Evolutionary conservation across 1,140 invertebrate species (phyloP).

Genomic region (Heliconius nattereri): DNA sequence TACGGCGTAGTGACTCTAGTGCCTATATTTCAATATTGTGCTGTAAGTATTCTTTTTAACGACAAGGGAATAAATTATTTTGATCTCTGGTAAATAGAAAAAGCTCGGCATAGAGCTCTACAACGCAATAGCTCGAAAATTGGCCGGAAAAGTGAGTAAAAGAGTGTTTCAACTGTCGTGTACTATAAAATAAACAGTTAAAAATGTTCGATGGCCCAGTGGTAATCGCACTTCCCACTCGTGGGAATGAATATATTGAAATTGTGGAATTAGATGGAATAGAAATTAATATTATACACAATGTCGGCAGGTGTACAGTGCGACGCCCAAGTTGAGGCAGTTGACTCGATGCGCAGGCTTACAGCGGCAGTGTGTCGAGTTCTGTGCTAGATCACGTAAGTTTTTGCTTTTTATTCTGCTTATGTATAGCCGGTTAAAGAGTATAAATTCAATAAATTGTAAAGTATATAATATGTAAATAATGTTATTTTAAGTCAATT

Average conservation of each 20-base stretch:
- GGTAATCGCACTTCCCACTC: too few species aligned
- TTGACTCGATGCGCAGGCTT: slow-evolving; percentile 85
- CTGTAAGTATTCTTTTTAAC: slow-evolving; percentile 74
- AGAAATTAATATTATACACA: not conserved
- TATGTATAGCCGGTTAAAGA: not conserved
- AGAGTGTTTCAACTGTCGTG: too few species aligned
- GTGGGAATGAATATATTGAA: too few species aligned
- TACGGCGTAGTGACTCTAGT: slow-evolving; percentile 88
- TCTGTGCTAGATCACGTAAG: slow-evolving; percentile 84
- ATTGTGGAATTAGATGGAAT: not conserved
- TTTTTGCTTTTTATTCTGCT: slow-evolving; percentile 9
- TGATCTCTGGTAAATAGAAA: too few species aligned
- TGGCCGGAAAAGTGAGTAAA: too few species aligned
- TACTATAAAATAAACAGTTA: too few species aligned
- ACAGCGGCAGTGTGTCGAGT: slow-evolving; percentile 87
- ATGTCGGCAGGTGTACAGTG: slow-evolving; percentile 85
- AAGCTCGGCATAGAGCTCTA: too few species aligned
- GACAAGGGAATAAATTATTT: too few species aligned
- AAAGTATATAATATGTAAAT: too few species aligned
- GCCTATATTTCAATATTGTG: slow-evolving; percentile 95
- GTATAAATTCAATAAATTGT: too few species aligned
- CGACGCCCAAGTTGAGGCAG: slow-evolving; percentile 89
- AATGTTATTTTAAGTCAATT: not conserved
- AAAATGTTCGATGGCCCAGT: too few species aligned
- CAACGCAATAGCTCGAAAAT: too few species aligned